Percentiles rank a stretch among this genome's conserved stretches.
phyloP scores from a whole-genome alignment of 2,888 invertebrate species.

The Epinotia nisella region DNA sequence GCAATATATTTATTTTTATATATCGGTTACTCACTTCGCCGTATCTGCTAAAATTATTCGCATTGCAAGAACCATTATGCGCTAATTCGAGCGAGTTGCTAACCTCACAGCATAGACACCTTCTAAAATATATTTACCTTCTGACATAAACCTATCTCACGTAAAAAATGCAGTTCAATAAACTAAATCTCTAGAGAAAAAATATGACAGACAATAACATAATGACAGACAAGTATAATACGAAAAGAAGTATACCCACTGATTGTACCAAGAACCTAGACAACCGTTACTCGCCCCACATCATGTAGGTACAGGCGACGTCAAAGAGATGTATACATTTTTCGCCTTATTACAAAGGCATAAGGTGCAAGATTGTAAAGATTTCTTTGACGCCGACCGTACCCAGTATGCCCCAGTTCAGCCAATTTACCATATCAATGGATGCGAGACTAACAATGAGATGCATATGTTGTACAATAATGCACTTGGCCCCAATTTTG shows the following conservation, averaged over 20 bases:
- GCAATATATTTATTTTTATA: no score
- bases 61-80: no score
- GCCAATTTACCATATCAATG: conserved; percentile 71
- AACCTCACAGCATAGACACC: no score
- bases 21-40: no score
- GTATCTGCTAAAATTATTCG: no score
- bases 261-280: conserved; percentile 52
- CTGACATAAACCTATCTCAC: no score
- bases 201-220: background rate
- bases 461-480: conserved; percentile 38
- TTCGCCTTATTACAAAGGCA: background rate
- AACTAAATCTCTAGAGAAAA: background rate
- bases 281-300: conserved; percentile 72
- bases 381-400: background rate
- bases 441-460: conserved; percentile 46
- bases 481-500: conserved; percentile 41
- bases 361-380: background rate
- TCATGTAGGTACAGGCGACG: conserved; percentile 54
- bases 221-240: background rate
- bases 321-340: background rate
- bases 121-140: no score
- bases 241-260: conserved; percentile 3
- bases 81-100: no score
- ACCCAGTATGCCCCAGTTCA: conserved; percentile 66
- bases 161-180: background rate